These are phyloP conservation scores for Schizaphis graminum DNA, from an alignment of 2,888 invertebrate genomes.

Conservation along the genomic window DNA sequence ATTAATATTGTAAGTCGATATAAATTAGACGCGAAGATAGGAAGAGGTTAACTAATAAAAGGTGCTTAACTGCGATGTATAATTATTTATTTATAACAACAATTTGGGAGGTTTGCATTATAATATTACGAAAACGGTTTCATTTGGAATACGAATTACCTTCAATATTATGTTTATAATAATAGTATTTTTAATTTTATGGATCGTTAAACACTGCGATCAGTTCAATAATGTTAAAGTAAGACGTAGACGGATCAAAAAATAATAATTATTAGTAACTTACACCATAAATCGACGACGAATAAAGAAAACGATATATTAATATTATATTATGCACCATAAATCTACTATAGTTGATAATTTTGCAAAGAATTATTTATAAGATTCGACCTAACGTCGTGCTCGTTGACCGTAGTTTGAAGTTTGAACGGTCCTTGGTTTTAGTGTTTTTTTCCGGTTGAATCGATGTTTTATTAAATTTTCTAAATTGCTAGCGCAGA, in stretches of 20 bases:
- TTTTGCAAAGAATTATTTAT: background rate
- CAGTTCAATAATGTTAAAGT: background rate
- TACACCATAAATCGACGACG: background rate
- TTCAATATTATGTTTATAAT: background rate
- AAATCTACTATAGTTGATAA: background rate
- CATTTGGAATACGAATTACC: background rate
- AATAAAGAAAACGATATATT: background rate
- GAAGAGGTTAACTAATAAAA: background rate
- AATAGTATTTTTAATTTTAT: background rate
- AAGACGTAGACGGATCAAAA: background rate
- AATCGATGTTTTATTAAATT: constrained; percentile 18
- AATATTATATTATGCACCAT: background rate
- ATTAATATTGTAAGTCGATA: background rate
- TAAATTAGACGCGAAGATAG: background rate
- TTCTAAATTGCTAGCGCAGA: background rate
- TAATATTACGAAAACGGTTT: background rate
- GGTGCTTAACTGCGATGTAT: background rate
- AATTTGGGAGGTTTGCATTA: background rate
- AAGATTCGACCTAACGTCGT: background rate
- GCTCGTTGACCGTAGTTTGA: constrained; percentile 3
- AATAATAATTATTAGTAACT: background rate
- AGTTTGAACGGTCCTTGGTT: background rate
- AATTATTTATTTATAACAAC: background rate
- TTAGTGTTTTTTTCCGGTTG: background rate
- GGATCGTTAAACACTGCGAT: background rate